Conservation (phyloP, 2,888 invertebrate genomes). For the Oeneis ivallda region DNA sequence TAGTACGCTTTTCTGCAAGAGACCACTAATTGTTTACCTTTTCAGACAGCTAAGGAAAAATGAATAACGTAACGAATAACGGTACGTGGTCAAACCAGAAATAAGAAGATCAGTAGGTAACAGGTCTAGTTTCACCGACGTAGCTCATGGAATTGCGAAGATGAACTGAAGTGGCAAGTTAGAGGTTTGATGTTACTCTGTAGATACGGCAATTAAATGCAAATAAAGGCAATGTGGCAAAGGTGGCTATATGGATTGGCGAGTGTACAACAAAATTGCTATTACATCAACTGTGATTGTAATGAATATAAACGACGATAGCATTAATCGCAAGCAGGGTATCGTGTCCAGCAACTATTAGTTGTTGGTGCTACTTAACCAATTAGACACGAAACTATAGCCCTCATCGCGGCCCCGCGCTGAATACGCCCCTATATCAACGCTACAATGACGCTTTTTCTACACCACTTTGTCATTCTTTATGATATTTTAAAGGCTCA, state of each 20-base stretch:
- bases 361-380: constrained; percentile 74
- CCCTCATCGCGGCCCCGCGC: constrained; percentile 66
- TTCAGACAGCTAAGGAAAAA: too few species aligned
- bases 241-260: background rate
- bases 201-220: too few species aligned
- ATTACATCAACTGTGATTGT: constrained; percentile 37
- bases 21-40: too few species aligned
- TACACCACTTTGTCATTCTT: constrained; percentile 72
- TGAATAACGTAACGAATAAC: too few species aligned
- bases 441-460: constrained; percentile 63
- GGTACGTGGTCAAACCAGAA: too few species aligned
- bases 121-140: too few species aligned
- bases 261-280: constrained; percentile 15
- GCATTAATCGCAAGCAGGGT: constrained; percentile 48
- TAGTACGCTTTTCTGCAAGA: too few species aligned
- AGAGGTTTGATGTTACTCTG: background rate
- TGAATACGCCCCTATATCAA: constrained; percentile 80
- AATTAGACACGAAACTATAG: constrained; percentile 78
- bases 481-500: constrained; percentile 77
- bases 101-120: too few species aligned
- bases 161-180: background rate
- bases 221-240: background rate
- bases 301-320: constrained; percentile 42
- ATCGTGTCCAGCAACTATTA: constrained; percentile 74
- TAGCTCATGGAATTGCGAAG: too few species aligned